Base-by-base conservation (phyloP, 1,140 invertebrate genomes). In the Cyclina sinensis region DNA sequence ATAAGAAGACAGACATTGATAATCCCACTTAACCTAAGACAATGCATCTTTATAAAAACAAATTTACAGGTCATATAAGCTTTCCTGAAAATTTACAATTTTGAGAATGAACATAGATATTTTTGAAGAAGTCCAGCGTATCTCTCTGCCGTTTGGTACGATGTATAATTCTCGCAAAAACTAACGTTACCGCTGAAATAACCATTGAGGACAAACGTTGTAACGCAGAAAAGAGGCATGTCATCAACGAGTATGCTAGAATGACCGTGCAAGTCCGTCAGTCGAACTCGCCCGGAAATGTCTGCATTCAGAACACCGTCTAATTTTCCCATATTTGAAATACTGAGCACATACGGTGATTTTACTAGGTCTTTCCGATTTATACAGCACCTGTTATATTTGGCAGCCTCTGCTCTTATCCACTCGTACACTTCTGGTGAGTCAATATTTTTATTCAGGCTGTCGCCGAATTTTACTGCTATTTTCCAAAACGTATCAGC, bases 261-360 rank as follows among this genome's bases (percentile, higher is more conserved):
- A 46, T 86, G 84, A 30, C 84, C 84, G 46, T 86, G 84, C 12
- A 79, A 27, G 21, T 62, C 84, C 12, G 39, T 51, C 27, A 86
- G 24, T n/a, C 57, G 73, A 24, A 86, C 46, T 78, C 84, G 70
- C 0, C 43, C 24, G 7, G 37, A 21, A 4, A 86, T n/a, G n/a
- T 86, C 74, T 4, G 27, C 30, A 24, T 78, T 65, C 32, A 86
- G 54, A 59, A 76, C 84, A 16, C 51, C 39, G n/a, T 86, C 84
- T 37, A 74, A 43, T 27, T 32, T 39, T 14, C 84, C 84, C 84
- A 86, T 86, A 73, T 86, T 78, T 46, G 84, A 86, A 54, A 86
- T 48, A 65, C 59, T 57, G 2, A 86, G 51, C 2, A 86, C 84
- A 79, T 76, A 86, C 27, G 54, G 84, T 14, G 84, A 76, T 51